phyloP scores from a whole-genome alignment of 2,888 invertebrate species.

The Drosophila borealis region DNA sequence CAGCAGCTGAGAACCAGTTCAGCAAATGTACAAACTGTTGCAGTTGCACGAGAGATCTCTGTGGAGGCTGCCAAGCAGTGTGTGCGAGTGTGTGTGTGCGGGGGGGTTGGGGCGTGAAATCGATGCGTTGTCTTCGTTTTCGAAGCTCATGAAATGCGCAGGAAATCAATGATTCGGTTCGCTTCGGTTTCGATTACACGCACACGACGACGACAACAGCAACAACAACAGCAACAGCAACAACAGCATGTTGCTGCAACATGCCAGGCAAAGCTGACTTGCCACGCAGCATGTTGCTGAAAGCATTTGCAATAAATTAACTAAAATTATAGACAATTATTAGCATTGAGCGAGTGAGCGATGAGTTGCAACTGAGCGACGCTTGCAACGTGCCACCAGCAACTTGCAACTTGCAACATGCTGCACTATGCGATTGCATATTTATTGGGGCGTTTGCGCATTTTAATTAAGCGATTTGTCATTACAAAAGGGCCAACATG shows the following conservation, averaged over 20 bases:
- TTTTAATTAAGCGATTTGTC: slow-evolving; percentile 81
- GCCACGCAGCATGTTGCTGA: slow-evolving; percentile 72
- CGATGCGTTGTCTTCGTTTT: slow-evolving; percentile 70
- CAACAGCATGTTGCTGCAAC: slow-evolving; percentile 68
- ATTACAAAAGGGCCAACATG: slow-evolving; percentile 50
- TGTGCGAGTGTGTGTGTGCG: background rate
- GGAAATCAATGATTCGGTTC: slow-evolving; percentile 83
- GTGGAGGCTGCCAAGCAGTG: slow-evolving; percentile 16
- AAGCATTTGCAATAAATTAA: slow-evolving; percentile 81
- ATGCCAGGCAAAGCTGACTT: slow-evolving; percentile 35
- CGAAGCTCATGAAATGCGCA: slow-evolving; percentile 79
- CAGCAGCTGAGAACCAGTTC: slow-evolving; percentile 75
- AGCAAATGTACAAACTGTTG: slow-evolving; percentile 70
- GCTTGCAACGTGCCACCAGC: slow-evolving; percentile 35
- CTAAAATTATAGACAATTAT: slow-evolving; percentile 80
- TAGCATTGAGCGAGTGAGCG: slow-evolving; percentile 60
- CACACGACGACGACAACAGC: slow-evolving; percentile 46
- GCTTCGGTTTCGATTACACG: slow-evolving; percentile 81
- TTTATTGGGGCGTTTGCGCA: slow-evolving; percentile 78
- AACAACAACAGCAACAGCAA: slow-evolving; percentile 16
- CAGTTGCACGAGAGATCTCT: slow-evolving; percentile 36
- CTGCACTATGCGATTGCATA: slow-evolving; percentile 63
- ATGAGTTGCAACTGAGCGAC: slow-evolving; percentile 39
- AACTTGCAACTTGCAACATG: slow-evolving; percentile 13
- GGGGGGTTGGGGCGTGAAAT: slow-evolving; percentile 66